Conservation (phyloP, 2,113 vertebrate genomes). For the Hydrochoerus hydrochaeris region DNA sequence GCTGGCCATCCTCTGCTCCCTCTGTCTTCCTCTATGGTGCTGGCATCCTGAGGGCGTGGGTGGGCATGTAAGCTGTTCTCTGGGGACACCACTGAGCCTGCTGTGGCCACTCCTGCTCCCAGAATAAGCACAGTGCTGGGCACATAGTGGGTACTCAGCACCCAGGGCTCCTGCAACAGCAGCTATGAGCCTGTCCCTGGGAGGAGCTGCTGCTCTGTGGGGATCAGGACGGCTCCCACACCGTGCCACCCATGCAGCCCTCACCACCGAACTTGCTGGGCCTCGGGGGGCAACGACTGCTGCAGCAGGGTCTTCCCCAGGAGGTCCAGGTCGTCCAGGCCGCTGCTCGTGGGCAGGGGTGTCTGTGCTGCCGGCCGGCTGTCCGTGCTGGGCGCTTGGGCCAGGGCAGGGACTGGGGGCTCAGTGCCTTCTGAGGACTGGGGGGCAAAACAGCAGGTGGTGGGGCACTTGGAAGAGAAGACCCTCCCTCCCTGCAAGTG, state of each 20-base stretch:
- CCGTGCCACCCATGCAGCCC: background rate
- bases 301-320: constrained; percentile 95
- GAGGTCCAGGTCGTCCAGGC: constrained; percentile 94
- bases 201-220: background rate
- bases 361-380: constrained; percentile 66
- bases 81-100: background rate
- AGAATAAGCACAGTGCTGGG: background rate
- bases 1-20: no score
- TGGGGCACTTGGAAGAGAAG: background rate
- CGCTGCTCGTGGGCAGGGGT: constrained; percentile 82
- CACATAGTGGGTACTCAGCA: background rate
- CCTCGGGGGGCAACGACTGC: constrained; percentile 95
- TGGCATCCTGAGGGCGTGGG: background rate
- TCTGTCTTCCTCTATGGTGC: background rate
- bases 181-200: background rate
- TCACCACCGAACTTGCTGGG: constrained; percentile 97
- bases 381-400: constrained; percentile 79
- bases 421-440: constrained; percentile 90
- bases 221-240: background rate
- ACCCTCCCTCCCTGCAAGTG: background rate
- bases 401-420: background rate
- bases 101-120: background rate
- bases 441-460: background rate
- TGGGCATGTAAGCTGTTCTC: background rate
- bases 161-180: background rate